Percentiles rank a stretch among this genome's conserved stretches.
phyloP scores from a whole-genome alignment of 2,113 vertebrate genomes.

The Sterna hirundo region DNA sequence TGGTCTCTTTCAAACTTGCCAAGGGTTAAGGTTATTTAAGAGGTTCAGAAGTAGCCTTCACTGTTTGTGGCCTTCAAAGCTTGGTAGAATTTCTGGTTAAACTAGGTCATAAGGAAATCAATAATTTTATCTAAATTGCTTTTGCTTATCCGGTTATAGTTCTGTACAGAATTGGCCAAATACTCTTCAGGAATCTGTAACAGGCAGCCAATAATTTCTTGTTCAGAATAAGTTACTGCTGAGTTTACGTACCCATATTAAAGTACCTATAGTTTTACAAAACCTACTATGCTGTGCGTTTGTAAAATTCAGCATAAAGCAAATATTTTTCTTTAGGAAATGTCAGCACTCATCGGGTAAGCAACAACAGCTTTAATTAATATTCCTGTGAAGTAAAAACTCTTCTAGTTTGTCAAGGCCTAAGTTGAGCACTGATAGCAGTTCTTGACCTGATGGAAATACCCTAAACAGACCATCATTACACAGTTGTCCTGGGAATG shows the following conservation, averaged over 20 bases:
- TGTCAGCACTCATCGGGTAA: not conserved
- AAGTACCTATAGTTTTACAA: not conserved
- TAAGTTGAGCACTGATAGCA: not conserved
- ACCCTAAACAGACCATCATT: not conserved
- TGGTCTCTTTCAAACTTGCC: not conserved
- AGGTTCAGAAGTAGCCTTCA: not conserved
- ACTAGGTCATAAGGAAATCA: slow-evolving; percentile 40
- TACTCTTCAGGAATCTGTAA: not conserved
- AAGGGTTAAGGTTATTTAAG: not conserved
- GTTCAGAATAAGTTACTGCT: not conserved
- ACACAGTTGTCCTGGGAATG: not conserved
- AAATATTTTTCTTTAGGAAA: not conserved
- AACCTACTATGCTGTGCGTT: not conserved
- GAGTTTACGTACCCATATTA: not conserved
- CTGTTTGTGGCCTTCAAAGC: not conserved
- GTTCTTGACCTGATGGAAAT: not conserved
- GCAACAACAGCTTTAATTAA: not conserved
- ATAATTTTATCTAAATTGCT: slow-evolving; percentile 63
- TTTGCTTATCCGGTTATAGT: slow-evolving; percentile 46
- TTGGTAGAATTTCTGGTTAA: slow-evolving; percentile 20
- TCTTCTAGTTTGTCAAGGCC: not conserved
- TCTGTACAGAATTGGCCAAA: slow-evolving; percentile 12
- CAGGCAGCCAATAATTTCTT: not conserved
- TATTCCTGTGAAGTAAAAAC: not conserved
- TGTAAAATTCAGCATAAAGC: not conserved